A percentile compares a stretch with the other conserved stretches of the same genome.
phyloP scores from a whole-genome alignment of 2,888 invertebrate genomes.

The Liodrosophila aerea region DNA sequence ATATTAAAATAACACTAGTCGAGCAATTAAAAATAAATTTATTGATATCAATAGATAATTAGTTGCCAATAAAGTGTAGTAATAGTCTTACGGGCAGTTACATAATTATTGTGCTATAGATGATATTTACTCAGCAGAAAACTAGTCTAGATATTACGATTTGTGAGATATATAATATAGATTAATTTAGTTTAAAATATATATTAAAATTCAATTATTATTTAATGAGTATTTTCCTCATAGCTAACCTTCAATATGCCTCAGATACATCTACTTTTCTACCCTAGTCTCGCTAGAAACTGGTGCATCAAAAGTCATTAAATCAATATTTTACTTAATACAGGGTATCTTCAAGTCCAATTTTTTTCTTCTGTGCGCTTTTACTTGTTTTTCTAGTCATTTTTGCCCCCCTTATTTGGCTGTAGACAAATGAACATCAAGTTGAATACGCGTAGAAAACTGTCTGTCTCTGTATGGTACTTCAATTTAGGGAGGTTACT shows the following conservation, averaged over 20 bases:
- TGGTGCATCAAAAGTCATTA: too few species aligned
- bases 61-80: conserved; percentile 59
- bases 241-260: too few species aligned
- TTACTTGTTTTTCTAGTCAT: neutral
- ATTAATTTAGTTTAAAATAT: too few species aligned
- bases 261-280: too few species aligned
- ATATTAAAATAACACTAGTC: conserved; percentile 37
- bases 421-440: conserved; percentile 24
- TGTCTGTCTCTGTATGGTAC: conserved; percentile 45
- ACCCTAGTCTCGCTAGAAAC: too few species aligned
- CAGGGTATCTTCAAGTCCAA: too few species aligned
- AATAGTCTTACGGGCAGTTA: conserved; percentile 28
- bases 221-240: too few species aligned
- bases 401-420: neutral
- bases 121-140: too few species aligned
- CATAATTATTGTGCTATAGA: neutral
- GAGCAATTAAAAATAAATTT: conserved; percentile 67
- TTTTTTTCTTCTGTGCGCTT: neutral
- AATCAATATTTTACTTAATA: too few species aligned
- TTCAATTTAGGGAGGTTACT: conserved; percentile 34
- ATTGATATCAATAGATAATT: conserved; percentile 67
- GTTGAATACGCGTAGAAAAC: neutral
- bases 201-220: too few species aligned
- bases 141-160: too few species aligned
- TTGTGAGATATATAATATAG: too few species aligned